phyloP scores from a whole-genome alignment of 1,140 invertebrate genomes.

The Rhyacophila brunnea region DNA sequence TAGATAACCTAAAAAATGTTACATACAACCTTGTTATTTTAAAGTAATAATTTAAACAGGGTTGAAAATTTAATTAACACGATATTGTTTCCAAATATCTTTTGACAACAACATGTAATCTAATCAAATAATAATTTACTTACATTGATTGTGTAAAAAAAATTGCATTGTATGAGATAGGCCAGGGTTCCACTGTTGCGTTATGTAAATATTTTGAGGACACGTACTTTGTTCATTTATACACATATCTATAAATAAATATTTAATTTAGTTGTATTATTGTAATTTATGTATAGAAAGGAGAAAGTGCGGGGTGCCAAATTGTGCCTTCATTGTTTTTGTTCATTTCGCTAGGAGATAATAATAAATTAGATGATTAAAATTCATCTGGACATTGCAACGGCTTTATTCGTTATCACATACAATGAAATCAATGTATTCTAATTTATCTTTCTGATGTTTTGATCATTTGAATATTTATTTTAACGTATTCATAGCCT shows the following conservation, averaged over 20 bases:
- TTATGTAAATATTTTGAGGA: slow-evolving; percentile 24
- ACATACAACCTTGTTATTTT: no score
- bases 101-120: no score
- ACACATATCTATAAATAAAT: slow-evolving; percentile 34
- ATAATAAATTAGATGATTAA: neutral
- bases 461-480: no score
- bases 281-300: slow-evolving; percentile 2
- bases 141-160: neutral
- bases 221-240: slow-evolving; percentile 28
- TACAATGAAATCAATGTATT: neutral
- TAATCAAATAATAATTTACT: slow-evolving; percentile 11
- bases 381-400: neutral
- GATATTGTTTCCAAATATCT: no score
- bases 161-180: slow-evolving; percentile 7
- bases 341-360: slow-evolving; percentile 13
- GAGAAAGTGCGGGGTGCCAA: slow-evolving; percentile 16
- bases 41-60: no score
- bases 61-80: no score
- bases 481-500: no score
- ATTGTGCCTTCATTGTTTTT: slow-evolving; percentile 32
- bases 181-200: neutral
- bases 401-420: neutral
- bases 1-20: no score
- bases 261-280: slow-evolving; percentile 29
- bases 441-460: no score